phyloP scores from a whole-genome alignment of 30 jellyfish, hydroid and myxozoan genomes.

The Aurelia sp. region DNA sequence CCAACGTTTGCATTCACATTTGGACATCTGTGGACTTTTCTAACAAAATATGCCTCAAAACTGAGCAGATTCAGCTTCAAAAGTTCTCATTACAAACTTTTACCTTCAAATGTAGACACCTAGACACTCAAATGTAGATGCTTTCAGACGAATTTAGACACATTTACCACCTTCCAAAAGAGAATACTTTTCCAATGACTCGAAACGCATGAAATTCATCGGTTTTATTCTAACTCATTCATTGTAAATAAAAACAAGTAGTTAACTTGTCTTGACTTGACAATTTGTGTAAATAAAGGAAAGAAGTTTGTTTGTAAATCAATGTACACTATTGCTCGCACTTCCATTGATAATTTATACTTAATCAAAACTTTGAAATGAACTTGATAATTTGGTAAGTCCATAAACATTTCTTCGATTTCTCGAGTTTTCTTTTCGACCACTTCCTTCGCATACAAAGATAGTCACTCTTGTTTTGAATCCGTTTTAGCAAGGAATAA shows the following conservation, averaged over 20 bases:
- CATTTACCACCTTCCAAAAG: too few relatives aligned
- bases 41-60: too few relatives aligned
- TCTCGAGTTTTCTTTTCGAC: neutral
- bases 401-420: slow-evolving; percentile 13
- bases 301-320: slow-evolving; percentile 60
- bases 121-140: too few relatives aligned
- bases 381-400: slow-evolving; percentile 47
- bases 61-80: too few relatives aligned
- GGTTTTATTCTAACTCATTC: slow-evolving; percentile 11
- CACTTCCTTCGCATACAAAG: too few relatives aligned
- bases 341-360: slow-evolving; percentile 65
- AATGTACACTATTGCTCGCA: slow-evolving; percentile 61
- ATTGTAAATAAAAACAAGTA: slow-evolving; percentile 2
- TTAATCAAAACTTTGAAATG: slow-evolving; percentile 28
- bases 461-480: too few relatives aligned
- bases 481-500: too few relatives aligned
- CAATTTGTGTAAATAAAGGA: slow-evolving; percentile 19
- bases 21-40: too few relatives aligned
- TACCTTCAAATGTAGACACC: too few relatives aligned
- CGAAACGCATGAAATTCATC: slow-evolving; percentile 39
- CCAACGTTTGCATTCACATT: too few relatives aligned
- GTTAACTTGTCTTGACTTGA: neutral
- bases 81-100: too few relatives aligned
- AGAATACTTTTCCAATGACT: neutral
- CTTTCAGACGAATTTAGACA: too few relatives aligned